Base-by-base conservation (phyloP, 2,888 invertebrate species). In the Salticus scenicus region DNA sequence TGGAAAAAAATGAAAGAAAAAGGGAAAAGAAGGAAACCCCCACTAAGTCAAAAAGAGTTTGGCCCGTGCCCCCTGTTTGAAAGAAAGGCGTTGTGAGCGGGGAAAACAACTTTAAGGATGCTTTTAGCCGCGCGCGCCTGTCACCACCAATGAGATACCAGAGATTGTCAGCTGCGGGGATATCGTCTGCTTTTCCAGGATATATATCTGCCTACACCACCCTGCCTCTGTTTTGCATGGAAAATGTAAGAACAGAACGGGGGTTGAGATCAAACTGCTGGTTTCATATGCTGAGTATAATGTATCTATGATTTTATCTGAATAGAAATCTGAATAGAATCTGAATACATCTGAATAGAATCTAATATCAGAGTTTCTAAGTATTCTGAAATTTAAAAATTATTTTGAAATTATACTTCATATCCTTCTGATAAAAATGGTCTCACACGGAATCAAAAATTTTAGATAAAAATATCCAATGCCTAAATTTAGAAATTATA, bases 61-160 rank as follows among this genome's bases (percentile, higher is more conserved):
- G 5, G 57, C 24, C 57, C 57, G 10, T 2, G 20, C 33, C 27
- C 42, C 27, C 10, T 12, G 17, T 51, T 74, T 64, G 47, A 28
- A 20, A 76, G 57, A 66, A 73, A 78, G 77, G 42, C 73, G 83
- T 73, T 77, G 66, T 51, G 83, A 77, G 57, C 67, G 77, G 41
- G 73, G 71, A 73, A 57, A 76, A 78, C 37, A 77, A 66, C 83
- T 77, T 77, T 73, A 85, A 73, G 74, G 79, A 85, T 79, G 84
- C 84, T 85, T 85, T 85, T 85, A 85, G 84, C 41, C 74, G 69
- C 84, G 69, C 63, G 41, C 37, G 64, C 31, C 79, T 85, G 84
- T 85, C 84, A 85, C 47, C 57, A 27, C 71, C 84, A 85, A 85
- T 85, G 84, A 84, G 73, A 57, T 57, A 20, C 28, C 63, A 41